Percentiles rank a stretch among this genome's conserved stretches.
Evolutionary conservation across 2,797 vertebrate species (phyloP).

Genomic region (Girardinus metallicus): DNA sequence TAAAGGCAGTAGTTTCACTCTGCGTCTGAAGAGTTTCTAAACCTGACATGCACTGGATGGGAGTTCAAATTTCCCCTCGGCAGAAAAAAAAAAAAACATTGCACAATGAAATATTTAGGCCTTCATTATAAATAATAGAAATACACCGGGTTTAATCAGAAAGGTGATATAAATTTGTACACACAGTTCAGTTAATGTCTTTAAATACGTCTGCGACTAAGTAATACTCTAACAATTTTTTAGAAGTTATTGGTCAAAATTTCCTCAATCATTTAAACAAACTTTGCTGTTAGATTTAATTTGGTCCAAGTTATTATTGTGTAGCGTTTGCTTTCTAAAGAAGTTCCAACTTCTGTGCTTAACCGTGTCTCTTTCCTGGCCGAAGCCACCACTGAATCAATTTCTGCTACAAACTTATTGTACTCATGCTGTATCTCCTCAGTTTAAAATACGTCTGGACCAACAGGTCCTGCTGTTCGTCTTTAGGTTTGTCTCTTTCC

Average conservation of each 20-base stretch:
- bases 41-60: slow-evolving; percentile 12
- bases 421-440: background rate
- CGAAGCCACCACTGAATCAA: background rate
- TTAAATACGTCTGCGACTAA: background rate
- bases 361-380: background rate
- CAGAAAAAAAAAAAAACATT: background rate
- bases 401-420: background rate
- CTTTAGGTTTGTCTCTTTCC: background rate
- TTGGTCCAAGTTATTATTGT: background rate
- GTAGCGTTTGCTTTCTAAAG: too few relatives aligned
- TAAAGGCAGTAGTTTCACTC: slow-evolving; percentile 31
- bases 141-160: background rate
- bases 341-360: background rate
- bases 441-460: background rate
- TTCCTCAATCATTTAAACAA: background rate
- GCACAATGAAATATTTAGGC: background rate
- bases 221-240: background rate
- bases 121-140: background rate
- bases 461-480: background rate
- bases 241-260: background rate
- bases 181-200: background rate
- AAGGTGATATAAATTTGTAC: background rate
- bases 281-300: too few relatives aligned
- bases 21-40: slow-evolving; percentile 1
- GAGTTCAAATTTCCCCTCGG: background rate